Base-by-base conservation (phyloP, 2,113 vertebrate species). In the Brachyhypopomus occidentalis region DNA sequence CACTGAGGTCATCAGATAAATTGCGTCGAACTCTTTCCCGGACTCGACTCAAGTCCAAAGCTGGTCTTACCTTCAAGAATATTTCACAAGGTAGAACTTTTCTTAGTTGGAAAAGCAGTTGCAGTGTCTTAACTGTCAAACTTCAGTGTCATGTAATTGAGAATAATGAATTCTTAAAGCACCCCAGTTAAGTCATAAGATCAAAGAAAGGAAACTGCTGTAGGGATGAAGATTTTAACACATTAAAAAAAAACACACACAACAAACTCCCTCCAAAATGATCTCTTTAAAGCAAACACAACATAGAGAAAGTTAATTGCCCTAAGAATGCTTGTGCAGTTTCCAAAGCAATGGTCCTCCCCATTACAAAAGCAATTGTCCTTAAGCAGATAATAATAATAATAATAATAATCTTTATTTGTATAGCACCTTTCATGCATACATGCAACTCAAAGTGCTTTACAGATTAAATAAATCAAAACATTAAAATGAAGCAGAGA, bases 301-400 rank as follows among this genome's bases (percentile, higher is more conserved):
- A 79, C 72, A 79, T 72, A 30, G 23, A 79, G 55, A 48, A 79
- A 52, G 60, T 79, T 30, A 23, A 45, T 60, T 72, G 52, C 41
- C 11, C 8, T 14, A 34, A 23, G 25, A 71, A 59, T 60, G 55
- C 56, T 71, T 70, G 59, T 71, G 41, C 30, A 38, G 55, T 70
- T 78, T 78, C 59, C 77, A 79, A 72, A 71, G 77, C 56, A 72
- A 72, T 60, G 67, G 72, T 56, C 56, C 36, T 70, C n/a, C 66
- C 22, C 72, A 79, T 72, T 41, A 30, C 30, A 30, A 79, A 79
- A 72, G 69, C 38, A 72, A 72, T 79, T 79, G 63, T 25, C 69
- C 78, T 62, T 17, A 34, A 58, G 78, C 58, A 62, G 11, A n/a
- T n/a, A n/a, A n/a, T n/a, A n/a, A n/a, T n/a, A n/a, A n/a, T n/a